A percentile compares a stretch with the other conserved stretches of the same genome.
Conservation (phyloP, 2,888 invertebrate species). For the Orthosia gracilis region DNA sequence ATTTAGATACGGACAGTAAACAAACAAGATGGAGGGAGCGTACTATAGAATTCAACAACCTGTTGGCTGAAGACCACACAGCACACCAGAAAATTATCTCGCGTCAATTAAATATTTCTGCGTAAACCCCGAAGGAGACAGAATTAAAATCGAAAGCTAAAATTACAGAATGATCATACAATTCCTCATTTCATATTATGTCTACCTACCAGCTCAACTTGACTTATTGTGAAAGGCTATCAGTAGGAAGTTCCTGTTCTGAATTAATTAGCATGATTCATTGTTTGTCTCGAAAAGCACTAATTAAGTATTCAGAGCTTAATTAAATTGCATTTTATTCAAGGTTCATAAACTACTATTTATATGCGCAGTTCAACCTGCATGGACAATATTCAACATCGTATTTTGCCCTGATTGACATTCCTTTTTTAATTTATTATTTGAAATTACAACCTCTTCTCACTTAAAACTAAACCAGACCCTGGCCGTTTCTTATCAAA, state of each 20-base stretch:
- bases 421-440: not conserved
- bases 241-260: conserved; percentile 48
- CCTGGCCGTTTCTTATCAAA: not conserved
- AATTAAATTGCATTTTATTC: conserved; percentile 20
- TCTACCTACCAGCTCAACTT: conserved; percentile 57
- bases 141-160: conserved; percentile 42
- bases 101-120: conserved; percentile 26
- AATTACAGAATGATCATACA: conserved; percentile 50
- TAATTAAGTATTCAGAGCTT: conserved; percentile 42
- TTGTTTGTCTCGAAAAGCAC: conserved; percentile 51
- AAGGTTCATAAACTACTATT: conserved; percentile 20
- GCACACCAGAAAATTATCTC: conserved; percentile 1
- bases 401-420: not conserved
- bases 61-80: conserved; percentile 24
- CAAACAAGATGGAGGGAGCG: not conserved
- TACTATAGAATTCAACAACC: not conserved
- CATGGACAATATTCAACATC: not conserved
- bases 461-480: no score
- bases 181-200: conserved; percentile 45
- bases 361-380: not conserved
- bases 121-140: conserved; percentile 26
- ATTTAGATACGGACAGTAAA: not conserved
- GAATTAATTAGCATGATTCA: conserved; percentile 57
- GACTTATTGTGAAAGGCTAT: conserved; percentile 61
- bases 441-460: not conserved